Evolutionary conservation across 2,888 invertebrate species (phyloP), one percentile per base, ranked within the genome.

Genomic region (Heliconius sara): DNA sequence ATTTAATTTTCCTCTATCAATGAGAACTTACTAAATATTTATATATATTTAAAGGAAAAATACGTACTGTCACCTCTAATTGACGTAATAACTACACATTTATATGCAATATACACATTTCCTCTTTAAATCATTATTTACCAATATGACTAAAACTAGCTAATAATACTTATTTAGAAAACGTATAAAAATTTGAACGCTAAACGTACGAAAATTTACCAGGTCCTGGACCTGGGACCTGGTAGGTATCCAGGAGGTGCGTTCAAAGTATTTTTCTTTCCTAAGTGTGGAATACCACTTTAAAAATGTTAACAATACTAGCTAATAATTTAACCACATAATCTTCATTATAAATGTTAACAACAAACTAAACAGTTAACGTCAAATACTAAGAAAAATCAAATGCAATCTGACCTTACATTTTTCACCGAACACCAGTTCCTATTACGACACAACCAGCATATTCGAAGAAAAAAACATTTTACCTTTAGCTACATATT

Each of bases 371-470:
- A 66, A 76, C 67, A 19, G 47, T 66, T 76, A 60, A 76, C 47
- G 76, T 30, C 22, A 66, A 67, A 60, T 74, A 68, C 67, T 78
- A 52, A 67, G 78, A 74, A 78, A 67, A 76, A 76, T 67, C 34
- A 57, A 57, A 22, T 34, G 52, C 25, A 68, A 74, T n/a, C 19
- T 65, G 63, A 71, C 70, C 63, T 65, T 63, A 79, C 34, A 76
- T 60, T 75, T 78, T 78, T 78, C 78, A 68, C n/a, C 39, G 63
- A 79, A 75, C 43, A 39, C 7, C 79, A 70, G 19, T 63, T 70
- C 60, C 65, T 65, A 70, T 76, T 66, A 76, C 66, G n/a, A 70
- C 47, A 60, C 30, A 68, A 43, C 30, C n/a, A 30, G 27, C 67
- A 34, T 19, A 68, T 57, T 67, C 67, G 25, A 22, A 76, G 76